Conservation (phyloP, 2,797 vertebrate genomes). For the Pangasius macronema region DNA sequence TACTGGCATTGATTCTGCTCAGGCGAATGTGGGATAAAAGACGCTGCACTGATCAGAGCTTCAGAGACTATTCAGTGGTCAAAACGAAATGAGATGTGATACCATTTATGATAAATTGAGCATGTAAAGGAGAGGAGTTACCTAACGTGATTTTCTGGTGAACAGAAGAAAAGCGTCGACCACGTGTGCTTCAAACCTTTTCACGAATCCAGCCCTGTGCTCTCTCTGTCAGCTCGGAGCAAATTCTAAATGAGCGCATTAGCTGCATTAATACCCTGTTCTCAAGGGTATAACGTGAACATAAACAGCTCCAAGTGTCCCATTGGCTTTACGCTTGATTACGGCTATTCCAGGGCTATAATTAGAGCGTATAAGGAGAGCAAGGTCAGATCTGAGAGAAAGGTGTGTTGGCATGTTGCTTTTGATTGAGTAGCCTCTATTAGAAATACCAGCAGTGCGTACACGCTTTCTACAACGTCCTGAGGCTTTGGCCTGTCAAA, state of each 20-base stretch:
- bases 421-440: conserved; percentile 35
- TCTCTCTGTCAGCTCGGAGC: background rate
- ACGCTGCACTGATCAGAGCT: conserved; percentile 8
- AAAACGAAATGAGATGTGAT: background rate
- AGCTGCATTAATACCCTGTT: conserved; percentile 21
- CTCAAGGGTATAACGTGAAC: conserved; percentile 4
- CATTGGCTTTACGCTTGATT: conserved; percentile 28
- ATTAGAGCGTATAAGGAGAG: conserved; percentile 29
- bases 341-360: conserved; percentile 22
- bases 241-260: conserved; percentile 19
- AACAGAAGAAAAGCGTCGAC: background rate
- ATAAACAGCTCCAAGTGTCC: conserved; percentile 34
- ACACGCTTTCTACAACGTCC: conserved; percentile 19
- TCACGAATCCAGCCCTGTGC: background rate
- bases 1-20: background rate
- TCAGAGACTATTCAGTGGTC: background rate
- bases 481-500: conserved; percentile 37
- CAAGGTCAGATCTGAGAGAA: conserved; percentile 20
- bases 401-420: conserved; percentile 2
- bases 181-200: background rate
- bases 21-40: background rate
- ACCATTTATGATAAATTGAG: background rate
- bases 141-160: background rate
- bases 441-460: conserved; percentile 1
- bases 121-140: background rate